Evolutionary conservation across 1,140 invertebrate species (phyloP).

Genomic region (Drosophila nannoptera): DNA sequence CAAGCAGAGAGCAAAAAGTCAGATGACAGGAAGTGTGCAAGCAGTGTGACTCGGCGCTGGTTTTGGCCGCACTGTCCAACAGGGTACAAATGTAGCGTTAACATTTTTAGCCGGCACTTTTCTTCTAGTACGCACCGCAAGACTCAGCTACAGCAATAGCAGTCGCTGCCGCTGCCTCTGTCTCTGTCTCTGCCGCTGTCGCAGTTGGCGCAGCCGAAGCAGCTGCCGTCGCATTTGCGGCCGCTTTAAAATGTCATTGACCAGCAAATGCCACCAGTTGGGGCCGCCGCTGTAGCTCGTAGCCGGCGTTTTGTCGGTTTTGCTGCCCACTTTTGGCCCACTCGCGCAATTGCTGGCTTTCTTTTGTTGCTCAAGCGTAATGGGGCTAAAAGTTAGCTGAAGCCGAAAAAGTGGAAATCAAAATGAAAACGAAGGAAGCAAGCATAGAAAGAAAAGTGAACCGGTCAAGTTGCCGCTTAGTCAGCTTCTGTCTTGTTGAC

Average conservation of each 20-base stretch:
- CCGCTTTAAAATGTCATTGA: constrained; percentile 72
- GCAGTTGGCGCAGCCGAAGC: constrained; percentile 15
- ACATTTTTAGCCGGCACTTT: constrained; percentile 65
- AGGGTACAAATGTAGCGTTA: constrained; percentile 50
- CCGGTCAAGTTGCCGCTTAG: constrained; percentile 45
- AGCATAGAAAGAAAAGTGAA: constrained; percentile 30
- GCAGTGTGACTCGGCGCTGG: constrained; percentile 62
- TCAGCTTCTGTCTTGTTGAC: constrained; percentile 40
- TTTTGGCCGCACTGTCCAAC: constrained; percentile 42
- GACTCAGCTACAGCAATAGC: constrained; percentile 24
- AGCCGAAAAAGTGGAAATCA: constrained; percentile 57
- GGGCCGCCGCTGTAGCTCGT: constrained; percentile 49
- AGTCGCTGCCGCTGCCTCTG: constrained; percentile 11
- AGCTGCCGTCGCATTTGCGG: constrained; percentile 11
- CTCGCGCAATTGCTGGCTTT: constrained; percentile 66
- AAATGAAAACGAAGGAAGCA: constrained; percentile 36
- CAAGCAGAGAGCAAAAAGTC: constrained; percentile 39
- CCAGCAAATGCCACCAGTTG: constrained; percentile 68
- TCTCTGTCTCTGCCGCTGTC: constrained; percentile 10
- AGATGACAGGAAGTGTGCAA: constrained; percentile 55
- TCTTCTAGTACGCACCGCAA: constrained; percentile 56
- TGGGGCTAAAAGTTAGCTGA: constrained; percentile 76
- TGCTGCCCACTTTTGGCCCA: constrained; percentile 70
- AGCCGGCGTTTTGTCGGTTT: constrained; percentile 36
- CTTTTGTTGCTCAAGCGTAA: constrained; percentile 72